Conservation (phyloP, 2,113 vertebrate genomes). For the Mormoops blainvillei region DNA sequence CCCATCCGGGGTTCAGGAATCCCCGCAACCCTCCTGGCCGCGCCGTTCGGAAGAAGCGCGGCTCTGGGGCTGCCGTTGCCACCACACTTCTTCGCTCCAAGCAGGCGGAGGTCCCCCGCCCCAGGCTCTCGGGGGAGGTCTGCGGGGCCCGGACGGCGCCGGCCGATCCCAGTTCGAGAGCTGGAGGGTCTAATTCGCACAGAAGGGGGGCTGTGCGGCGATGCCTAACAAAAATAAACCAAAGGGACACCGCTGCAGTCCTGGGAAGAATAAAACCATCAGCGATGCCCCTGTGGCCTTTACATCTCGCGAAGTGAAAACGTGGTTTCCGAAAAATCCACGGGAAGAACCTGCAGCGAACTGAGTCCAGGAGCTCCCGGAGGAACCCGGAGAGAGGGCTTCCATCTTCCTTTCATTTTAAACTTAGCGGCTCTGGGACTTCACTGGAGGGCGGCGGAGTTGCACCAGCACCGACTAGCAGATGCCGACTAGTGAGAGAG, state of each 20-base stretch:
- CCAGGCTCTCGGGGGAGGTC: rapidly evolving
- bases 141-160: rapidly evolving
- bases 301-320: not conserved
- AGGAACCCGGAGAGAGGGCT: not conserved
- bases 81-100: not conserved
- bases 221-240: not conserved
- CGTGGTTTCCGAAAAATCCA: not conserved
- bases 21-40: not conserved
- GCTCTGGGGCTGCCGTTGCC: not conserved
- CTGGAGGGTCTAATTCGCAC: rapidly evolving
- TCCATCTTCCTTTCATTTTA: not conserved
- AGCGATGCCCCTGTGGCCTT: not conserved
- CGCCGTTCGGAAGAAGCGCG: not conserved
- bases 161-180: rapidly evolving
- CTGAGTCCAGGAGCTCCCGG: not conserved
- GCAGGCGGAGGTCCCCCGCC: rapidly evolving
- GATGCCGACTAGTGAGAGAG: not conserved
- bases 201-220: rapidly evolving
- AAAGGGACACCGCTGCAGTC: not conserved
- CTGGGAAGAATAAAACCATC: not conserved
- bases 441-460: not conserved
- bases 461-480: not conserved
- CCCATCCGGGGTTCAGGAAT: not conserved
- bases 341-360: not conserved
- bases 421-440: slow-evolving; percentile 15